phyloP scores from a whole-genome alignment of 2,797 vertebrate species.

The Muraenolepis orangiensis region DNA sequence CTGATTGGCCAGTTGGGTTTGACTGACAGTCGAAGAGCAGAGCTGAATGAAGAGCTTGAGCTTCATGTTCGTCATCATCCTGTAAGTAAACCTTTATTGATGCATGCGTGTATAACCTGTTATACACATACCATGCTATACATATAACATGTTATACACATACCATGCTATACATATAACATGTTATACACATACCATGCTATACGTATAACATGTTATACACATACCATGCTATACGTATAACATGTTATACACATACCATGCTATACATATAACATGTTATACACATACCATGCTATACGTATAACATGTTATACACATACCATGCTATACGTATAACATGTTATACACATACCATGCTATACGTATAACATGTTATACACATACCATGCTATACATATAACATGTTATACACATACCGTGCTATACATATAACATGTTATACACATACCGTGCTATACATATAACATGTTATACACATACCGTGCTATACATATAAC shows the following conservation, averaged over 20 bases:
- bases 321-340: too few species aligned
- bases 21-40: constrained; percentile 75
- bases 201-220: not conserved
- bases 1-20: constrained; percentile 78
- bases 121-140: too few species aligned
- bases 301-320: not conserved
- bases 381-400: not conserved
- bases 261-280: not conserved
- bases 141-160: not conserved
- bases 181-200: not conserved
- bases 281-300: not conserved
- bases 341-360: not conserved
- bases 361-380: not conserved
- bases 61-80: constrained; percentile 76
- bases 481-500: not conserved
- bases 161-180: not conserved
- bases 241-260: not conserved
- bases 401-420: too few species aligned
- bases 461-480: not conserved
- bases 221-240: too few species aligned
- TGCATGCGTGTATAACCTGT: not conserved
- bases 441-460: not conserved
- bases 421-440: too few species aligned
- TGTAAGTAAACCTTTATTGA: constrained; percentile 60
- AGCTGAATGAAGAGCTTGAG: constrained; percentile 82